Percentiles rank a stretch among this genome's conserved stretches.
phyloP scores from a whole-genome alignment of 1,140 invertebrate species.

The Drosophila eugracilis region DNA sequence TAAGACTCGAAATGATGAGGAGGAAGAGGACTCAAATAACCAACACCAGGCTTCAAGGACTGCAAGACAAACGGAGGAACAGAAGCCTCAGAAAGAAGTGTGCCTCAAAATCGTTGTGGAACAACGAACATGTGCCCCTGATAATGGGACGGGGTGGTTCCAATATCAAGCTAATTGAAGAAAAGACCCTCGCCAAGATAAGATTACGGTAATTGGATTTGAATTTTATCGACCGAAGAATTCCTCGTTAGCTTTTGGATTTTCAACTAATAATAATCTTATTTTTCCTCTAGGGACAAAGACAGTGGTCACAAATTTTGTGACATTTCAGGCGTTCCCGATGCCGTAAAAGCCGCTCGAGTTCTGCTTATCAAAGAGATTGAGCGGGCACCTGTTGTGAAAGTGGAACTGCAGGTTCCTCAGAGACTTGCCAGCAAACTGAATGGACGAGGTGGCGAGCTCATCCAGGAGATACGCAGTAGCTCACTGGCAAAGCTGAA shows the following conservation, averaged over 20 bases:
- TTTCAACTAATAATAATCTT: neutral
- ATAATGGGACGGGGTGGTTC: constrained; percentile 88
- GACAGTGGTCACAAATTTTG: constrained; percentile 86
- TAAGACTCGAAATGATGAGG: constrained; percentile 72
- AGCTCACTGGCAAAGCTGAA: constrained; percentile 75
- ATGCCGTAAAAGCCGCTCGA: constrained; percentile 89
- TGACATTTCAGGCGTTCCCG: constrained; percentile 88
- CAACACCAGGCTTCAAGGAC: constrained; percentile 4
- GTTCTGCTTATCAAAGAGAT: constrained; percentile 90
- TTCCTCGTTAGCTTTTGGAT: neutral
- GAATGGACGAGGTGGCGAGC: constrained; percentile 89
- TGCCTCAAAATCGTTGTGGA: constrained; percentile 70
- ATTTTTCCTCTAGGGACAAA: constrained; percentile 75
- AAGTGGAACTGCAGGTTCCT: constrained; percentile 89
- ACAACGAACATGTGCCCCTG: constrained; percentile 80
- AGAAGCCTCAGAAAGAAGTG: constrained; percentile 60
- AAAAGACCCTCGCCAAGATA: constrained; percentile 89
- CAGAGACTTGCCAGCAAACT: constrained; percentile 88
- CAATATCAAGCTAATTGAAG: constrained; percentile 90
- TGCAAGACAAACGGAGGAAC: constrained; percentile 20
- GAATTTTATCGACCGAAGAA: constrained; percentile 7
- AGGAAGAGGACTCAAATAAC: constrained; percentile 36
- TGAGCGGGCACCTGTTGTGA: constrained; percentile 88
- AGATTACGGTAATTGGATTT: constrained; percentile 86
- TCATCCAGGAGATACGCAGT: constrained; percentile 88